A percentile compares a stretch with the other conserved stretches of the same genome.
Conservation (phyloP, 2,797 vertebrate species). For the Leptoclinus maculatus region DNA sequence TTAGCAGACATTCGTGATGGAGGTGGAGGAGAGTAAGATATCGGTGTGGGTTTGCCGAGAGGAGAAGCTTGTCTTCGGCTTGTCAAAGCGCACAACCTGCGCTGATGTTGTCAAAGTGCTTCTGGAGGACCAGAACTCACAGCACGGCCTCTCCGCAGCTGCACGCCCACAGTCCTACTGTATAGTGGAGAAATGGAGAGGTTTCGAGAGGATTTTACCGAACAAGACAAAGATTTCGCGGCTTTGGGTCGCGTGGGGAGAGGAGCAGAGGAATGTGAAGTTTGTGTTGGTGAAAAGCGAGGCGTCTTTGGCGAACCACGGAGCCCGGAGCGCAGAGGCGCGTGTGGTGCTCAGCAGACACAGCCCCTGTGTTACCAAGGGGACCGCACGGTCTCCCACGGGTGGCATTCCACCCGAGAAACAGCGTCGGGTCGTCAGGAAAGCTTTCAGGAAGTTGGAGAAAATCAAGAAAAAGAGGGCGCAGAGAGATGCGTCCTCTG, state of each 20-base stretch:
- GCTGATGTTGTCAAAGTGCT: constrained; percentile 92
- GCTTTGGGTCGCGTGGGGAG: constrained; percentile 95
- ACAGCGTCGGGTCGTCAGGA: constrained; percentile 92
- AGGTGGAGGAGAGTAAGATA: constrained; percentile 86
- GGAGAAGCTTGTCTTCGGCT: constrained; percentile 93
- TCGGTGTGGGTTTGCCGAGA: constrained; percentile 96
- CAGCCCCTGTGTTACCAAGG: constrained; percentile 78
- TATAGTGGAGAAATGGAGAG: constrained; percentile 97
- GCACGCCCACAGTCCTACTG: constrained; percentile 87
- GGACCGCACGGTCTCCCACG: constrained; percentile 61
- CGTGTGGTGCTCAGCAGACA: constrained; percentile 92
- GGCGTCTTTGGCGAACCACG: constrained; percentile 87
- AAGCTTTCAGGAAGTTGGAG: constrained; percentile 96
- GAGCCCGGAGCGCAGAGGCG: constrained; percentile 93
- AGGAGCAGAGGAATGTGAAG: constrained; percentile 91
- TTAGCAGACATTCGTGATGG: constrained; percentile 79
- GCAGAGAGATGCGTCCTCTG: constrained; percentile 76
- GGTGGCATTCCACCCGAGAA: constrained; percentile 87
- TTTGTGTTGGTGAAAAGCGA: constrained; percentile 92
- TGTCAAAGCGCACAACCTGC: constrained; percentile 93
- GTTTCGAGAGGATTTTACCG: constrained; percentile 93
- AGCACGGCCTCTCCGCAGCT: constrained; percentile 70
- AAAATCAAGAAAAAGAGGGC: constrained; percentile 90
- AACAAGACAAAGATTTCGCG: constrained; percentile 92
- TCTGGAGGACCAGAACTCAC: constrained; percentile 83